A percentile compares a stretch with the other conserved stretches of the same genome.
phyloP scores from a whole-genome alignment of 2,113 vertebrate species.

The Leucosticte australis region DNA sequence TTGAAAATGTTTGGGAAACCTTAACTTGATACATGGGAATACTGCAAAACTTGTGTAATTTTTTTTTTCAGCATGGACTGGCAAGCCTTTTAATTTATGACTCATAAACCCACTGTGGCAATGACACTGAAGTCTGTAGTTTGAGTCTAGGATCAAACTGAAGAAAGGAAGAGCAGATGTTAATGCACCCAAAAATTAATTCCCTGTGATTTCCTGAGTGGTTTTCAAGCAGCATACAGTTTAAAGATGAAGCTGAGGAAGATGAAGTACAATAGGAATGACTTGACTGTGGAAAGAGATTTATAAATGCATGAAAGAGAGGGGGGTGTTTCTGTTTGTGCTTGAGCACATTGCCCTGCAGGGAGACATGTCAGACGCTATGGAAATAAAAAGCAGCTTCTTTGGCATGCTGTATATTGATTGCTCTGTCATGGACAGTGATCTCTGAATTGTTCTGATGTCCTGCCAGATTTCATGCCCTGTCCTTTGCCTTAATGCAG shows the following conservation, averaged over 20 bases:
- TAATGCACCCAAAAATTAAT: not conserved
- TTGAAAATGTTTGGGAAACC: not conserved
- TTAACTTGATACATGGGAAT: not conserved
- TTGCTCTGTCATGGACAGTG: not conserved
- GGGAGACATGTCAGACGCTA: not conserved
- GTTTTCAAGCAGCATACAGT: not conserved
- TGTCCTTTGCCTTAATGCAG: not conserved
- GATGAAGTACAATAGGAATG: not conserved
- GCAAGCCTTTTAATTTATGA: not conserved
- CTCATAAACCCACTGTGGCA: not conserved
- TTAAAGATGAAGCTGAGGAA: not conserved
- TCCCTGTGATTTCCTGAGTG: not conserved
- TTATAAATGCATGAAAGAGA: not conserved
- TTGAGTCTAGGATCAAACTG: not conserved
- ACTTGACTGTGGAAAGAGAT: not conserved
- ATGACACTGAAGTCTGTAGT: not conserved
- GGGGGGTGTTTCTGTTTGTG: not conserved
- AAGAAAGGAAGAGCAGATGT: not conserved
- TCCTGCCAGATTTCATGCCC: not conserved
- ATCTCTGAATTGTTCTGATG: not conserved
- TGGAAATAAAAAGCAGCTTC: not conserved
- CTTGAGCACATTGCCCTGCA: not conserved
- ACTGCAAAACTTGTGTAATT: not conserved
- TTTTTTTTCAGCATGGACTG: not conserved
- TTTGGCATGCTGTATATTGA: not conserved